Conservation (phyloP, 1,140 invertebrate species). For the Euglossa dilemma region DNA sequence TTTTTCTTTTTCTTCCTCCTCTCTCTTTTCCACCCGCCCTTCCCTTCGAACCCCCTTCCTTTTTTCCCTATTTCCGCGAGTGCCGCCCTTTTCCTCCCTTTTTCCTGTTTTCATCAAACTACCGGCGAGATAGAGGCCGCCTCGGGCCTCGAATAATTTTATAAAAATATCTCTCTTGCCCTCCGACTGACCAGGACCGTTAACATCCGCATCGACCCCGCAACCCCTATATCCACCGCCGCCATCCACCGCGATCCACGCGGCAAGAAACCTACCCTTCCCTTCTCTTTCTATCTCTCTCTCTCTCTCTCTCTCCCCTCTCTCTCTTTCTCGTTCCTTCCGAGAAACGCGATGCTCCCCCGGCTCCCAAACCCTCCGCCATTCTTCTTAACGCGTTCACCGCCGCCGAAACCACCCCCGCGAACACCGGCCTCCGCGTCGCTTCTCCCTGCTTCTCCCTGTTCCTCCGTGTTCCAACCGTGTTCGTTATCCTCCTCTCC, state of each 20-base stretch:
- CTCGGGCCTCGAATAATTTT: slow-evolving; percentile 53
- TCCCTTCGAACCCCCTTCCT: not conserved
- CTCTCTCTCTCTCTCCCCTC: not conserved
- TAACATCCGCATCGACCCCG: slow-evolving; percentile 1
- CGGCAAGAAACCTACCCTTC: not conserved
- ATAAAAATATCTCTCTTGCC: slow-evolving; percentile 45
- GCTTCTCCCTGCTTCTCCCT: not conserved
- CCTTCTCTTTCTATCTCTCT: not conserved
- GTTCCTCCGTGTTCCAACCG: not conserved
- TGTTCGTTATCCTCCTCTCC: not conserved
- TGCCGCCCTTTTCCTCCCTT: slow-evolving; percentile 69
- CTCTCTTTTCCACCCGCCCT: not conserved
- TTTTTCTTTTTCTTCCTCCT: slow-evolving; percentile 59
- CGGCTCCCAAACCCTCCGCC: not conserved
- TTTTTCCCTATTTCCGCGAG: slow-evolving; percentile 64
- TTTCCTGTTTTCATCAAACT: slow-evolving; percentile 68
- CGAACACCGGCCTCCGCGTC: too few relatives aligned
- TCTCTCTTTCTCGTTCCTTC: not conserved
- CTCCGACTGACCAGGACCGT: slow-evolving; percentile 28
- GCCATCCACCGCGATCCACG: not conserved
- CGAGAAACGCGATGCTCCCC: too few relatives aligned
- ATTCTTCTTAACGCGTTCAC: not conserved
- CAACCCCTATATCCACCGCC: too few relatives aligned
- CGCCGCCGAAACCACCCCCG: too few relatives aligned
- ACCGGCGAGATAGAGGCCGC: slow-evolving; percentile 46